Evolutionary conservation across 2,113 vertebrate species (phyloP).

Genomic region (Brachionichthys hirsutus): DNA sequence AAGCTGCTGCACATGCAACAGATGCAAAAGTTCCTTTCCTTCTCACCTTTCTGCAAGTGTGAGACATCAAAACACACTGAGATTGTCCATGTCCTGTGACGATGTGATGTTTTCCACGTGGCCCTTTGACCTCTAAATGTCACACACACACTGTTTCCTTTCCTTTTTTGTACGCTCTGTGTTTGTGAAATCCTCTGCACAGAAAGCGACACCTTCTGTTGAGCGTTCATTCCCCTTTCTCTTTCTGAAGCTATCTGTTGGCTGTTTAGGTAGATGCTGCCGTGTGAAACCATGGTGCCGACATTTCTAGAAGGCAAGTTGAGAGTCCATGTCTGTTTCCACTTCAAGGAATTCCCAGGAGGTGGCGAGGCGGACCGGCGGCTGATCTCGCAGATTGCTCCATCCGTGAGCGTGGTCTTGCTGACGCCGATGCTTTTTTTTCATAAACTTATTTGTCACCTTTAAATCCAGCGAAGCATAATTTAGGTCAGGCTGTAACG

Average conservation of each 20-base stretch:
- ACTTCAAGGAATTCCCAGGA: constrained; percentile 42
- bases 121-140: constrained; percentile 61
- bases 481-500: constrained; percentile 59
- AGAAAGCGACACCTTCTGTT: constrained; percentile 16
- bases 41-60: constrained; percentile 9
- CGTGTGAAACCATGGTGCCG: constrained; percentile 69
- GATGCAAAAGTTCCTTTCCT: not conserved
- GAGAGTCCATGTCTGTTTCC: constrained; percentile 43
- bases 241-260: constrained; percentile 72
- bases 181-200: constrained; percentile 13
- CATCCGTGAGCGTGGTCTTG: constrained; percentile 44
- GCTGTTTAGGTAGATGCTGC: constrained; percentile 80
- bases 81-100: constrained; percentile 25
- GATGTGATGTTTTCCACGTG: constrained; percentile 41
- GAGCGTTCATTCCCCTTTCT: constrained; percentile 23
- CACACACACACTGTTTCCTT: constrained; percentile 43
- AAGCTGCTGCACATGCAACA: constrained; percentile 30
- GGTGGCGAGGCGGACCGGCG: constrained; percentile 6
- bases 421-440: constrained; percentile 59
- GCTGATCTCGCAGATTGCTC: constrained; percentile 34
- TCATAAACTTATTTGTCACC: constrained; percentile 58
- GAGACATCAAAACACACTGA: constrained; percentile 34
- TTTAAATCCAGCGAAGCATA: constrained; percentile 78
- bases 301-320: constrained; percentile 62
- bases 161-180: constrained; percentile 8